Percentiles rank a stretch among this genome's conserved stretches.
Evolutionary conservation across 2,797 vertebrate genomes (phyloP).

Genomic region (Caiman crocodilus): DNA sequence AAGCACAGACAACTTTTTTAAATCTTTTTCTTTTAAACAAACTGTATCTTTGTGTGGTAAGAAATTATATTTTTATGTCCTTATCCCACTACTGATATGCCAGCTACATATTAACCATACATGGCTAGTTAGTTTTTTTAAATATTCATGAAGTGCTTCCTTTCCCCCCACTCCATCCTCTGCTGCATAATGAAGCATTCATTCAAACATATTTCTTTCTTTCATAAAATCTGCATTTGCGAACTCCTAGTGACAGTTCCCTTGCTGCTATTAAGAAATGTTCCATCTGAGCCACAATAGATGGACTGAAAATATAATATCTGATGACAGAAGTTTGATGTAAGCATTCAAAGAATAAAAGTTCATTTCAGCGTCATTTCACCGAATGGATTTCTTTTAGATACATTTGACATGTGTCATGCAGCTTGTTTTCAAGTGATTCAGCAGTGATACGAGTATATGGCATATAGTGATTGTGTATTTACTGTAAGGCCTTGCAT

Average conservation of each 20-base stretch:
- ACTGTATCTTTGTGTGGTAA: not conserved
- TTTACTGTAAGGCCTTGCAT: not conserved
- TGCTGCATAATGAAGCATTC: not conserved
- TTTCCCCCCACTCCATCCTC: not conserved
- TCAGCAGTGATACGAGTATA: not conserved
- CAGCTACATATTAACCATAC: not conserved
- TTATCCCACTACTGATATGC: not conserved
- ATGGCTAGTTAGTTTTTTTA: not conserved
- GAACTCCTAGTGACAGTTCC: not conserved
- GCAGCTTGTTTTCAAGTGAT: not conserved
- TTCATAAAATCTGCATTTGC: not conserved
- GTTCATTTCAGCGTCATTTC: not conserved
- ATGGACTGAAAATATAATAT: not conserved
- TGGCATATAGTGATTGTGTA: not conserved
- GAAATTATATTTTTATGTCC: not conserved
- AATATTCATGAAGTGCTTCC: not conserved
- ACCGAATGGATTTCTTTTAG: not conserved
- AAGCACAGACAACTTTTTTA: no score
- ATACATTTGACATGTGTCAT: not conserved
- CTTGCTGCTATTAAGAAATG: not conserved
- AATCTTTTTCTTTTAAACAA: not conserved
- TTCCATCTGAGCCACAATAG: not conserved
- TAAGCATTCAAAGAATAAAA: not conserved
- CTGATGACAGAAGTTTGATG: not conserved
- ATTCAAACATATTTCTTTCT: not conserved